Evolutionary conservation across 2,888 invertebrate species (phyloP).

Genomic region (Perdita meconis): DNA sequence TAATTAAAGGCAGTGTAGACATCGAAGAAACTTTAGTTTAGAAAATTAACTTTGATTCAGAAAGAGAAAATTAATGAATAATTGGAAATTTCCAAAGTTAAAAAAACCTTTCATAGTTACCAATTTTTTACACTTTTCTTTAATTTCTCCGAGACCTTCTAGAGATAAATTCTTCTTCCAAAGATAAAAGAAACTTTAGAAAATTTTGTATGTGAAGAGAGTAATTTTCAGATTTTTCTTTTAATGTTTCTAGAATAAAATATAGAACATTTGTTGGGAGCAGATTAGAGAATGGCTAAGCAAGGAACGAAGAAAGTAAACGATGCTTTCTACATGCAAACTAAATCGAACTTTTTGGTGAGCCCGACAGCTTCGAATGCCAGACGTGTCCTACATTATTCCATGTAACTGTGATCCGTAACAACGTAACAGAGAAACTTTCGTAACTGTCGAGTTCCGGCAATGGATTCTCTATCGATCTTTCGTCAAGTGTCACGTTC

Average conservation of each 20-base stretch:
- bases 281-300: background rate
- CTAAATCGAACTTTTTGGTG: constrained; percentile 23
- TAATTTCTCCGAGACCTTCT: no score
- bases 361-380: constrained; percentile 37
- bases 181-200: no score
- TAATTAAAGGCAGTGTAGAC: no score
- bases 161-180: no score
- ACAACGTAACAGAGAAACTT: constrained; percentile 45
- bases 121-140: background rate
- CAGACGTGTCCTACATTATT: constrained; percentile 47
- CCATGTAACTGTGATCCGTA: constrained; percentile 36
- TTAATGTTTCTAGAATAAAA: background rate
- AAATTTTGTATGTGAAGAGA: no score
- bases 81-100: no score
- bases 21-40: no score
- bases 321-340: constrained; percentile 41
- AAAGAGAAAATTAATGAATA: no score
- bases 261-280: background rate
- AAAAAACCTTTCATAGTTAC: background rate
- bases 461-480: constrained; percentile 55
- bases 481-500: constrained; percentile 53
- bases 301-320: constrained; percentile 1
- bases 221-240: background rate
- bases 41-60: no score
- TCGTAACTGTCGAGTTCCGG: constrained; percentile 51